These are phyloP conservation scores for Lamellibrachia satsuma DNA, from an alignment of 2,888 invertebrate genomes.

Conservation along the genomic window DNA sequence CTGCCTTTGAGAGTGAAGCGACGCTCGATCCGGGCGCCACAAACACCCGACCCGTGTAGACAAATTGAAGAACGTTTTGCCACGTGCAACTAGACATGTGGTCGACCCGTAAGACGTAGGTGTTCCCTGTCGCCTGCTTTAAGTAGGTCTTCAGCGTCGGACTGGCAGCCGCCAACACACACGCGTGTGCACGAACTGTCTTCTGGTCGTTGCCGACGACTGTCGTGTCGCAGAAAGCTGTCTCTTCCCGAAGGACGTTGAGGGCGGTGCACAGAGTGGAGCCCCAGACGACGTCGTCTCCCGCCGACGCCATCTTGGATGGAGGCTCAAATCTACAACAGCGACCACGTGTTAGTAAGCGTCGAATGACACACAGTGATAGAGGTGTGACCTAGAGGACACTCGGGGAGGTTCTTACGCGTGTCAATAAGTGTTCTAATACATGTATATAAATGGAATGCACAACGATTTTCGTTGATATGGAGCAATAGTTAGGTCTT, in stretches of 20 bases:
- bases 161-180: background rate
- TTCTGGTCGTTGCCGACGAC: background rate
- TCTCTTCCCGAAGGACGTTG: background rate
- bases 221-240: background rate
- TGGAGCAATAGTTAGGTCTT: no score
- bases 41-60: background rate
- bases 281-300: background rate
- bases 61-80: background rate
- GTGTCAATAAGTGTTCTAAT: no score
- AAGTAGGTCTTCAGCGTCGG: background rate
- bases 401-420: no score
- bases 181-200: background rate
- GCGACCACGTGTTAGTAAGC: background rate
- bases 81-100: background rate
- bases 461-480: no score
- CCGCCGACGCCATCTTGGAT: background rate
- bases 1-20: background rate
- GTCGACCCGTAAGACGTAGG: background rate
- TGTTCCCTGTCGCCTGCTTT: background rate
- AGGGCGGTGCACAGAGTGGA: background rate
- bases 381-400: no score
- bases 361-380: no score
- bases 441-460: no score
- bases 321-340: background rate
- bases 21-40: background rate